These are phyloP conservation scores for Mystacornis crossleyi DNA, from an alignment of 2,113 vertebrate genomes.

Conservation along the genomic window DNA sequence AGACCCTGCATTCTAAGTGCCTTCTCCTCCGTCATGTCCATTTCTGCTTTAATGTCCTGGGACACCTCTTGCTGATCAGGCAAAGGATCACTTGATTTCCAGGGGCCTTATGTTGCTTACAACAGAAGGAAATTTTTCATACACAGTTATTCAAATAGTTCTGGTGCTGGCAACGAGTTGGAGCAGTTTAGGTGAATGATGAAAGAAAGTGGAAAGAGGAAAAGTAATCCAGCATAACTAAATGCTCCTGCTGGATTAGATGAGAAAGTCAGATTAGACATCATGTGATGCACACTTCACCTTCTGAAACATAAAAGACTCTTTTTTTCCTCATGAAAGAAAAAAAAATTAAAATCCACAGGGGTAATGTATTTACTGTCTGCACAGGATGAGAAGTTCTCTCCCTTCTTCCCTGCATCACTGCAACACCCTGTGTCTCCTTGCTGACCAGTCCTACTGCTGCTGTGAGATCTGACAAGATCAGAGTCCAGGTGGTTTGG, in stretches of 20 bases:
- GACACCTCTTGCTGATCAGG: background rate
- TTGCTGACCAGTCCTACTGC: background rate
- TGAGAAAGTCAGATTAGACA: background rate
- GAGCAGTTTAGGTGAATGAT: background rate
- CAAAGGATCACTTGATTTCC: background rate
- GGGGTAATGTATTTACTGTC: background rate
- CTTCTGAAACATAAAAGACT: background rate
- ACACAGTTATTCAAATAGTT: background rate
- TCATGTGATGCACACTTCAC: background rate
- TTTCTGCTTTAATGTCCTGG: background rate
- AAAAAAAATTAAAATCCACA: background rate
- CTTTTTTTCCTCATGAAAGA: background rate
- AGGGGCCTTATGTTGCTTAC: background rate
- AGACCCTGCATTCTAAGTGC: background rate
- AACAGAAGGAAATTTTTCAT: background rate
- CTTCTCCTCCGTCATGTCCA: background rate
- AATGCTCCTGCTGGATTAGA: background rate
- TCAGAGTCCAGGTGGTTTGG: background rate
- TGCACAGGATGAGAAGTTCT: background rate
- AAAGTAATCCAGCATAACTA: background rate
- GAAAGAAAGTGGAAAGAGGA: background rate
- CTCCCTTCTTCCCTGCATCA: background rate
- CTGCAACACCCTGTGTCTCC: background rate
- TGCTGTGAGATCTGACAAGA: conserved; percentile 5
- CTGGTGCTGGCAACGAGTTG: background rate